Evolutionary conservation across 2,797 vertebrate genomes (phyloP).

Genomic region (Coregonus suidteri): DNA sequence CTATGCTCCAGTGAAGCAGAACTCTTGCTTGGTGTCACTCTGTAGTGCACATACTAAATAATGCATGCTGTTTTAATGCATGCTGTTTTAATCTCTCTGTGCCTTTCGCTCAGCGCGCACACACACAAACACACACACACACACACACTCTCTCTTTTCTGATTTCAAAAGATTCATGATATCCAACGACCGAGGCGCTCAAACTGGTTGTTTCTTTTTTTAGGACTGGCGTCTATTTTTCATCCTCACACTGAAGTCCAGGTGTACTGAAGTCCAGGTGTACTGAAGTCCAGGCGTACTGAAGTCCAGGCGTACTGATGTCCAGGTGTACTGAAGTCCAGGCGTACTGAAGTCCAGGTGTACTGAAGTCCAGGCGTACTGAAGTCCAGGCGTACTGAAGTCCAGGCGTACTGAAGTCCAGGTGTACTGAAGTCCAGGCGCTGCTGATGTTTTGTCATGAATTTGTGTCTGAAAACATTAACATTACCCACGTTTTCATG

Average conservation of each 20-base stretch:
- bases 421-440: neutral
- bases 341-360: neutral
- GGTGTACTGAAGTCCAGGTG: neutral
- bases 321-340: neutral
- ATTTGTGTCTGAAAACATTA: neutral
- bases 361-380: neutral
- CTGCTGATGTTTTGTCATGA: neutral
- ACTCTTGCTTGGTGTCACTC: neutral
- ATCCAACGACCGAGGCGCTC: neutral
- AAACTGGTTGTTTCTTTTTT: neutral
- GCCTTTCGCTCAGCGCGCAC: neutral
- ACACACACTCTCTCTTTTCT: neutral
- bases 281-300: neutral
- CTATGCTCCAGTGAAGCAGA: neutral
- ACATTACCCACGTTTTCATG: neutral
- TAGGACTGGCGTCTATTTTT: neutral
- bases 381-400: neutral
- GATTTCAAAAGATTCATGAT: neutral
- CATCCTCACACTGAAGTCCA: neutral
- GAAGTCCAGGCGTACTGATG: neutral
- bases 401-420: neutral
- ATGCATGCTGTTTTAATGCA: slow-evolving; percentile 30
- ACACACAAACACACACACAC: neutral
- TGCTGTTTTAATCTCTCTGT: too few species aligned
- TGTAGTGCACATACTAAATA: slow-evolving; percentile 11